Base-by-base conservation (phyloP, 1,140 invertebrate species). In the Solen grandis region DNA sequence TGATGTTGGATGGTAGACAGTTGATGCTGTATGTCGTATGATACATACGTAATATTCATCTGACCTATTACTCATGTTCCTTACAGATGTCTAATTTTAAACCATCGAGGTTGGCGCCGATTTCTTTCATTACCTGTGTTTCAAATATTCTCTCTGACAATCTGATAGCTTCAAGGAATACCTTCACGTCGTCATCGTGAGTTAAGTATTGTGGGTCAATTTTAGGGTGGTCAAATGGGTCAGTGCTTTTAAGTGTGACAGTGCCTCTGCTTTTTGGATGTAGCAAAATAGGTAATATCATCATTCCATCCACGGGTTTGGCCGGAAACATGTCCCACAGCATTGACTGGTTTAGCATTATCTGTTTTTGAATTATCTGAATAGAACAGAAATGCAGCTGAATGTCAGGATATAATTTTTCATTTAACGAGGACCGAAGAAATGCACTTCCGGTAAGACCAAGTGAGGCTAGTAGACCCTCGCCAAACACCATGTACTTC, bases 1-100 rank as follows among this genome's bases (percentile, higher is more conserved):
- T 0, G 97, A 97, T 0, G 96, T 95, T 0, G 97, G 96, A 93
- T 98, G 97, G 88, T 97, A 97, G 54, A 96, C 95, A 0, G 97
- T 97, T 19, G 87, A 81, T 13, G 91, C 85, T 25, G 88, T 88
- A n/a, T 87, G 81, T 33, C 88, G 73, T 0, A 92, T 86, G 41
- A 88, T 85, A 85, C 92, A 93, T 13, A 82, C 79, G 84, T 92
- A 88, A 75, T 91, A 92, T 25, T 84, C 80, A 60, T 93, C 90
- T 0, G 87, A 82, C 25, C 85, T 77, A 22, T 76, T 62, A 85
- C 16, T 52, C 29, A 52, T 78, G 68, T 10, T 87, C 38, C 1
- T 36, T 60, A 57, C 88, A 89, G 2, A 80, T 57, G 19, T 72
- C 73, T 57, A 75, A 46, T 0, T 55, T 77, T 22, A 75, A 68